These are phyloP conservation scores for roundworm (Caenorhabditis elegans) DNA, from an alignment of 1,140 invertebrate species.

Conservation along the genomic window DNA sequence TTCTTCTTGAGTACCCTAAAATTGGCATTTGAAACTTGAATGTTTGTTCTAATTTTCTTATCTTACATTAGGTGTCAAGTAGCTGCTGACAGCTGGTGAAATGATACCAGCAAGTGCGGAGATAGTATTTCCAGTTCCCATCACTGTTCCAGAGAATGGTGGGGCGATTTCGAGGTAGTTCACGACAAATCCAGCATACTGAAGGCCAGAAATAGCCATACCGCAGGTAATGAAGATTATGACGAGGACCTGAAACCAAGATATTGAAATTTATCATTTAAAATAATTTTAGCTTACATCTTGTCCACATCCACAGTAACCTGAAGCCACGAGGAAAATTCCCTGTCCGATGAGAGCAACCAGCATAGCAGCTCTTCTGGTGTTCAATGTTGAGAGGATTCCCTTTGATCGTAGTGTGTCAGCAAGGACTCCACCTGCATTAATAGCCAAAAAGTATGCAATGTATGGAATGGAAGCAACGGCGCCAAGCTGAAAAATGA, in stretches of 20 bases:
- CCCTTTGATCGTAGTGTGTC: conserved; percentile 67
- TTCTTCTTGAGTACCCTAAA: conserved; percentile 67
- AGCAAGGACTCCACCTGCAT: conserved; percentile 69
- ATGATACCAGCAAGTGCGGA: conserved; percentile 63
- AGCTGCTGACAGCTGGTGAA: conserved; percentile 62
- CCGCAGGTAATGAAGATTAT: conserved; percentile 59
- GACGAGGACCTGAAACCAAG: conserved; percentile 52
- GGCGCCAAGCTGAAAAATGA: conserved; percentile 76
- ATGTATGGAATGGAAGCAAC: conserved; percentile 83
- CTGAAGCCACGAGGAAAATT: conserved; percentile 59
- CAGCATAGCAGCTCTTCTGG: conserved; percentile 61
- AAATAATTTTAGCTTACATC: conserved; percentile 39
- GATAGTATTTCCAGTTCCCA: conserved; percentile 64
- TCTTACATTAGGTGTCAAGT: conserved; percentile 58
- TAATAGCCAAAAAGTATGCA: conserved; percentile 69
- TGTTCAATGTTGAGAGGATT: conserved; percentile 61
- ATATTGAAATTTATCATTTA: no score
- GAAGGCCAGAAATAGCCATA: conserved; percentile 69
- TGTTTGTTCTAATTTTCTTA: background rate
- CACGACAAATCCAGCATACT: conserved; percentile 69
- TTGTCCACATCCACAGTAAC: conserved; percentile 60
- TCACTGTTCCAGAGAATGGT: conserved; percentile 64
- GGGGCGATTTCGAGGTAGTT: conserved; percentile 71
- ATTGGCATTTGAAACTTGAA: background rate
- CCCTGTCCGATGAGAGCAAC: conserved; percentile 59